Percentiles rank a stretch among this genome's conserved stretches.
Evolutionary conservation across 2,888 invertebrate species (phyloP).

Genomic region (Serrognathus titanus): DNA sequence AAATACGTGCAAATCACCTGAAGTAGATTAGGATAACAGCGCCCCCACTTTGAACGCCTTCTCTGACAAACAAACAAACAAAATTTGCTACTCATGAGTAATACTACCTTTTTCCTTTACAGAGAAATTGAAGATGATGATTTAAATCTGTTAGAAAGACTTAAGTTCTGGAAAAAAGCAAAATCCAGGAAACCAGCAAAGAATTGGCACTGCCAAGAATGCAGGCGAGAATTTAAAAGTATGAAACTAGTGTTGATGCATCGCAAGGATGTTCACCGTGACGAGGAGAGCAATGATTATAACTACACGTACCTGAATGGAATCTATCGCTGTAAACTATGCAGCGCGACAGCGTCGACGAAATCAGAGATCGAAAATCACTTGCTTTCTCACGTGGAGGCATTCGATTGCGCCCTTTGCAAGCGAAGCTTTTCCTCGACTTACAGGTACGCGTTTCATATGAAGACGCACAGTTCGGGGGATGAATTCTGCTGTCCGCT

Average conservation of each 20-base stretch:
- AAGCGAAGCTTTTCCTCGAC: constrained; percentile 36
- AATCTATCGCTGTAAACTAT: constrained; percentile 28
- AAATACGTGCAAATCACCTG: too few species aligned
- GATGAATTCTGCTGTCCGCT: constrained; percentile 35
- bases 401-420: constrained; percentile 9
- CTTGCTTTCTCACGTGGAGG: constrained; percentile 17
- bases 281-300: constrained; percentile 15
- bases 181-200: too few species aligned
- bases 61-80: too few species aligned
- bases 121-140: background rate
- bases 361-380: constrained; percentile 34
- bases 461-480: constrained; percentile 28
- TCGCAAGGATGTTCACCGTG: constrained; percentile 20
- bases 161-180: constrained; percentile 47
- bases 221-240: constrained; percentile 32
- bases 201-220: constrained; percentile 38
- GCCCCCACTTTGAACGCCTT: too few species aligned
- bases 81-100: too few species aligned
- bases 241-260: constrained; percentile 34
- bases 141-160: constrained; percentile 30
- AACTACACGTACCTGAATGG: constrained; percentile 31
- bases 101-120: too few species aligned
- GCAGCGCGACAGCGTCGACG: constrained; percentile 32
- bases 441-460: constrained; percentile 38
- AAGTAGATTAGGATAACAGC: too few species aligned